Conservation (phyloP, 2,797 vertebrate species). For the Rachycentron canadum region DNA sequence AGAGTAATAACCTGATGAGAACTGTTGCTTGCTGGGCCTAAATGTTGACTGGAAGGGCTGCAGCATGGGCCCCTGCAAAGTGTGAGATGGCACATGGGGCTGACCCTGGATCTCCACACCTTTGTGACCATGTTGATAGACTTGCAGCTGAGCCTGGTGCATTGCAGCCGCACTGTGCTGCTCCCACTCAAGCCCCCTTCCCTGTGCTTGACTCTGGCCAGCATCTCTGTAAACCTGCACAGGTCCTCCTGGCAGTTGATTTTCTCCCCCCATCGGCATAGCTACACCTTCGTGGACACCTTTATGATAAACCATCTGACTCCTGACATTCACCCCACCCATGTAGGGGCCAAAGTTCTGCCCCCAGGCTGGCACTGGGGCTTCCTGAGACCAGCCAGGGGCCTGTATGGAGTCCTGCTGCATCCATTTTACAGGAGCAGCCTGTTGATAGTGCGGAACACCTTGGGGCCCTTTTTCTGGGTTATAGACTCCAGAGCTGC, state of each 20-base stretch:
- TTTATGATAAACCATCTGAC: constrained; percentile 83
- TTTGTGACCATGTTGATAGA: constrained; percentile 85
- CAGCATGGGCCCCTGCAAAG: constrained; percentile 81
- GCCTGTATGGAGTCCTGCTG: constrained; percentile 84
- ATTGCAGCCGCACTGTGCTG: constrained; percentile 75
- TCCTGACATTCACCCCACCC: constrained; percentile 79
- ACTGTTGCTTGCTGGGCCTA: constrained; percentile 88
- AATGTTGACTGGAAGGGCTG: constrained; percentile 92
- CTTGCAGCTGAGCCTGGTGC: constrained; percentile 83
- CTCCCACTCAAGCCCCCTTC: constrained; percentile 84
- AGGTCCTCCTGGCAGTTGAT: constrained; percentile 72
- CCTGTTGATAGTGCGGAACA: constrained; percentile 87
- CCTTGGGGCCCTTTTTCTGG: constrained; percentile 88
- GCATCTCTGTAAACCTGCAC: constrained; percentile 81
- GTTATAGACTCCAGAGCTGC: constrained; percentile 85
- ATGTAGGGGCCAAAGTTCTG: constrained; percentile 87
- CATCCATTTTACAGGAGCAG: constrained; percentile 91
- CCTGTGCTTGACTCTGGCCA: constrained; percentile 72
- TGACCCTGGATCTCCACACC: constrained; percentile 74
- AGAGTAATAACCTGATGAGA: constrained; percentile 85
- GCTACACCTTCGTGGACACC: constrained; percentile 74
- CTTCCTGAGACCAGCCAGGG: constrained; percentile 86
- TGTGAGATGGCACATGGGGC: constrained; percentile 65
- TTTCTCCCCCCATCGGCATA: constrained; percentile 84
- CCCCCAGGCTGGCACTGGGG: constrained; percentile 83